Evolutionary conservation across 1,140 invertebrate species (phyloP).

Genomic region (Meloidogyne chitwoodi): DNA sequence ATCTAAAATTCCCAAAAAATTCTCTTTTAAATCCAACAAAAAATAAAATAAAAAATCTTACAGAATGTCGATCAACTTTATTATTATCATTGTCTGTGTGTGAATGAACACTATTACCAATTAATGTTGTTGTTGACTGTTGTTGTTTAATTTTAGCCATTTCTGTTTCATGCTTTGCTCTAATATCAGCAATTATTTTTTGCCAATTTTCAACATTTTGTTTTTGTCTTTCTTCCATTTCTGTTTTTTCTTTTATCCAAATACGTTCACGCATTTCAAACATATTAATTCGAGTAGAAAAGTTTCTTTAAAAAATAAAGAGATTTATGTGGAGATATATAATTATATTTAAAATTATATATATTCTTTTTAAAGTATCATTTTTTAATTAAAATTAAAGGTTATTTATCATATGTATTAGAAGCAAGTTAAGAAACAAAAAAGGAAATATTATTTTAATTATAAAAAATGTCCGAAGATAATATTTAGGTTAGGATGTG

Average conservation of each 20-base stretch:
- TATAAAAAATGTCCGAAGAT: too few relatives aligned
- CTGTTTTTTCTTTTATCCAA: conserved; percentile 22
- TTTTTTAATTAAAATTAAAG: too few relatives aligned
- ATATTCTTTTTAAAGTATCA: too few relatives aligned
- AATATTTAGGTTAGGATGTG: too few relatives aligned
- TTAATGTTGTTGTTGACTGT: neutral
- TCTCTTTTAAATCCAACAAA: too few relatives aligned
- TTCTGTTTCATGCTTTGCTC: neutral
- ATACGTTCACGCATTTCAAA: conserved; percentile 24
- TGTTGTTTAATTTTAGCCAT: neutral
- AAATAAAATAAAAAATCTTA: conserved; percentile 5
- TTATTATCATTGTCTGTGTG: neutral
- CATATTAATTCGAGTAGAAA: conserved; percentile 17
- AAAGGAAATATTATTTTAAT: too few relatives aligned
- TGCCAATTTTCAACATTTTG: conserved; percentile 14
- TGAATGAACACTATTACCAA: too few relatives aligned
- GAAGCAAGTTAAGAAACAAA: too few relatives aligned
- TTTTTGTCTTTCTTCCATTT: conserved; percentile 15
- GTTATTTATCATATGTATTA: too few relatives aligned
- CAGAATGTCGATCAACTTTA: neutral
- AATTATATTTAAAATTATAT: too few relatives aligned
- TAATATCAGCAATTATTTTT: neutral
- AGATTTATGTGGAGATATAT: neutral
- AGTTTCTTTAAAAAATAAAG: conserved; percentile 8
- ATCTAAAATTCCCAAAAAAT: too few relatives aligned